Evolutionary conservation across 2,888 invertebrate genomes (phyloP), one percentile per base, ranked within the genome.

Genomic region (Acheta domesticus): DNA sequence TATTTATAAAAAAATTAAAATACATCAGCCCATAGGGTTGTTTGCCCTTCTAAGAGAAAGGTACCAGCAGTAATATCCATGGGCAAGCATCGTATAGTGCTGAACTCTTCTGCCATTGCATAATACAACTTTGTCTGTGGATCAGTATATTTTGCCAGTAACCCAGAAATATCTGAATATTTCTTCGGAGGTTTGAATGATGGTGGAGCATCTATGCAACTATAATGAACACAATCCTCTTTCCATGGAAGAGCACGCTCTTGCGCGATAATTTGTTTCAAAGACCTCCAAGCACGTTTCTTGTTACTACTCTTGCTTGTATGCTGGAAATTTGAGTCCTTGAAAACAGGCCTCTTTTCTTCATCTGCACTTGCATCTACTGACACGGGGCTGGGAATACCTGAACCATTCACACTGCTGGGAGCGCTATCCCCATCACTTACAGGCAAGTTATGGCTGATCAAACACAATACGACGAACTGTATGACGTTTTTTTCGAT

Each of bases 21-120:
- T 14, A 48, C 48, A 74, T 81, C 74, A 83, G 73, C 83, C 83
- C 76, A 87, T 86, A 76, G 86, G 85, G 81, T 85, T 84, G 80
- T 85, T 86, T 3, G 96, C 94, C 83, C 96, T 96, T 83, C 97
- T 89, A 73, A 97, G 87, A 78, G 95, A 93, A 81, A 97, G 88
- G 86, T 96, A 2, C 97, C 97, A 76, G 95, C 94, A 48, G 96
- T 94, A 80, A 97, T 94, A 85, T 97, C 97, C 91, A 95, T 96
- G 1, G 97, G 97, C 82, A 98, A 88, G 84, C 92, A 94, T 84
- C 94, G 90, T 76, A 97, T 92, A 16, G 96, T 94, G 2, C 93
- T 89, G 88, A 95, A 97, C 86, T 98, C 98, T 83, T 97, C 96
- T 75, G 93, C 90, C 86, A 93, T 94, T 77, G 95, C 92, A 86